These are phyloP conservation scores for Gastrophysa polygoni DNA, from an alignment of 2,888 invertebrate species.

Conservation along the genomic window DNA sequence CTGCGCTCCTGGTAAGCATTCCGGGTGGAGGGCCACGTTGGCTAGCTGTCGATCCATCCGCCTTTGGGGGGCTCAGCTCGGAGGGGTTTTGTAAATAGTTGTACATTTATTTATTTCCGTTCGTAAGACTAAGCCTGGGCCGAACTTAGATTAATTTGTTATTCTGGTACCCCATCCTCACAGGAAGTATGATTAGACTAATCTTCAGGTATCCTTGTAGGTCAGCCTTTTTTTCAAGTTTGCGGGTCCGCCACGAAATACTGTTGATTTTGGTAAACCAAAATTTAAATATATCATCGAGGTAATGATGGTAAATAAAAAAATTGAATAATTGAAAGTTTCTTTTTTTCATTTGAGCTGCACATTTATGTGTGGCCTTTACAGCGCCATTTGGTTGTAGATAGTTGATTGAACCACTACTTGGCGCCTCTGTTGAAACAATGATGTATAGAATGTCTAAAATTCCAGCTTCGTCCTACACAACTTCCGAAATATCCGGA, in stretches of 20 bases:
- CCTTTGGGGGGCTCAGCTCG: slow-evolving; percentile 40
- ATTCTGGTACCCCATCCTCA: slow-evolving; percentile 10
- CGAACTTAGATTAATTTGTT: slow-evolving; percentile 15
- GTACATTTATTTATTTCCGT: slow-evolving; percentile 46
- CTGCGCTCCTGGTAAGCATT: slow-evolving; percentile 35
- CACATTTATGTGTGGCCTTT: too few species aligned
- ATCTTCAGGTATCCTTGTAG: slow-evolving; percentile 19
- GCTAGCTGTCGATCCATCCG: slow-evolving; percentile 46
- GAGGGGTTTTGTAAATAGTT: slow-evolving; percentile 42
- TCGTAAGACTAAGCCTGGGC: slow-evolving; percentile 30
- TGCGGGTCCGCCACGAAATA: slow-evolving; percentile 17
- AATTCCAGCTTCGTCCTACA: too few species aligned
- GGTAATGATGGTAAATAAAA: slow-evolving; percentile 38
- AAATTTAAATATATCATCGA: slow-evolving; percentile 34
- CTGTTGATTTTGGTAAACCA: slow-evolving; percentile 20
- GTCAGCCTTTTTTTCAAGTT: slow-evolving; percentile 18
- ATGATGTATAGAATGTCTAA: too few species aligned
- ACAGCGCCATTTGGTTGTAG: too few species aligned
- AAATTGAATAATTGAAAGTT: slow-evolving; percentile 10
- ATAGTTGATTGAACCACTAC: too few species aligned
- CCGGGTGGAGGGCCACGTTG: slow-evolving; percentile 32
- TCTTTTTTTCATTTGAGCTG: slow-evolving; percentile 13
- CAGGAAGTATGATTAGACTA: slow-evolving; percentile 7
- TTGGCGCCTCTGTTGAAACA: too few species aligned
- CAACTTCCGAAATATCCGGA: too few species aligned